Base-by-base conservation (phyloP, 2,888 invertebrate species). In the Ormyrus rosae region DNA sequence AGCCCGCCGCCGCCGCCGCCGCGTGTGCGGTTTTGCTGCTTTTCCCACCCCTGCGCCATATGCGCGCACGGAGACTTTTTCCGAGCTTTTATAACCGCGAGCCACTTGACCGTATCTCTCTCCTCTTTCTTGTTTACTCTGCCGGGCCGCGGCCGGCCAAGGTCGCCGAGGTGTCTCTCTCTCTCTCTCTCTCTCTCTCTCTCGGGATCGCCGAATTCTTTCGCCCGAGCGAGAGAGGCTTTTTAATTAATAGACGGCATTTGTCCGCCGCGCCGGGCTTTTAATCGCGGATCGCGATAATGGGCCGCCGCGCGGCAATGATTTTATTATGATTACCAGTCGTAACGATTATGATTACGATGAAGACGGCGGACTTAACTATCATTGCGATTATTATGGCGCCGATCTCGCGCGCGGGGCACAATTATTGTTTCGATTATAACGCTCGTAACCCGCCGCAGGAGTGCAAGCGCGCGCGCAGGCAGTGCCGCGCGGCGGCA, bases 261-360 rank as follows among this genome's bases (percentile, higher is more conserved):
- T 19, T 19, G 19, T 19, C 19, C 19, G 19, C 19, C 19, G 19
- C 19, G 19, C 19, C 34, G 9, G 19, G 19, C 19, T 19, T 60
- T 19, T 5, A 60, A 60, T 60, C 13, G 50, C 13, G 19, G 50
- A 65, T 65, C 50, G 50, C 65, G 34, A 45, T 65, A 65, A 65
- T 65, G n/a, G 13, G 19, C 13, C 13, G 65, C 13, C 19, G 19
- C 19, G 13, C 7, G 19, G 50, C 50, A 65, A 50, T 65, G 50
- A 65, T 48, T 50, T 50, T 65, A 65, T 50, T 65, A 65, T 65
- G 50, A 65, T 65, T 65, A 13, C 19, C 65, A 13, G 50, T 65
- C 45, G 50, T 65, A 65, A 65, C 13, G 5, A 50, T 65, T 50
- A 50, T 65, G 65, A 65, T 65, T 50, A 65, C 19, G n/a, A 51